Percentiles rank a stretch among this genome's conserved stretches.
Conservation (phyloP, 2,888 invertebrate genomes). For the Tachystola acroxantha region DNA sequence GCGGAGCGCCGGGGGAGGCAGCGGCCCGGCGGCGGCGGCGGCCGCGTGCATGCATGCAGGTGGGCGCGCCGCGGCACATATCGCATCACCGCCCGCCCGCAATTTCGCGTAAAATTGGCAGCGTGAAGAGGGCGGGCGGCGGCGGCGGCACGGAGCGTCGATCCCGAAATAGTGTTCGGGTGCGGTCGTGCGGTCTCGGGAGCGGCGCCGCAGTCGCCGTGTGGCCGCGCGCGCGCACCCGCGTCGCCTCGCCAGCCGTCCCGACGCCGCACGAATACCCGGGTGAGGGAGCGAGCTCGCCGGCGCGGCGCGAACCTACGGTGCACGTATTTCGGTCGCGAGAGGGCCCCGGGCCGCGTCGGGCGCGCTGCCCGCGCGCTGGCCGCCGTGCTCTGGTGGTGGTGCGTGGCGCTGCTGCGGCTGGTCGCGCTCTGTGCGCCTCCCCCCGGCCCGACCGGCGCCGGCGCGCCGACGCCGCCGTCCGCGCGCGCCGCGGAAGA, state of each 20-base stretch:
- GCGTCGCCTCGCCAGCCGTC: slow-evolving; percentile 63
- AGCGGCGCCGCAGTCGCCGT: slow-evolving; percentile 72
- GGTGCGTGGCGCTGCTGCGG: slow-evolving; percentile 76
- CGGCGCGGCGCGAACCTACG: slow-evolving; percentile 53
- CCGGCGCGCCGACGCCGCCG: slow-evolving; percentile 54
- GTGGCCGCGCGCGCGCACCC: slow-evolving; percentile 75
- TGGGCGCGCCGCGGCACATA: slow-evolving; percentile 59
- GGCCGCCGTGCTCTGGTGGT: slow-evolving; percentile 76
- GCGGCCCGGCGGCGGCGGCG: slow-evolving; percentile 16
- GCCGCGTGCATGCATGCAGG: slow-evolving; percentile 45
- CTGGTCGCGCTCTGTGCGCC: slow-evolving; percentile 73
- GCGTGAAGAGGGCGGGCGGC: slow-evolving; percentile 71
- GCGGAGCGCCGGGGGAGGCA: slow-evolving; percentile 50
- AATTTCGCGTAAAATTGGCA: slow-evolving; percentile 78
- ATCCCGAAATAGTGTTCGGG: slow-evolving; percentile 78
- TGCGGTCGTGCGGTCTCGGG: slow-evolving; percentile 70
- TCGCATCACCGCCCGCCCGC: slow-evolving; percentile 78
- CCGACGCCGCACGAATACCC: slow-evolving; percentile 52
- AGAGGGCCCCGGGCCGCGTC: slow-evolving; percentile 69
- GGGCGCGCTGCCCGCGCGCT: slow-evolving; percentile 74
- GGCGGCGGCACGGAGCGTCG: slow-evolving; percentile 69
- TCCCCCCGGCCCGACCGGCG: slow-evolving; percentile 65
- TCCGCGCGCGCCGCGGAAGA: slow-evolving; percentile 67
- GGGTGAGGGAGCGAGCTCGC: slow-evolving; percentile 50
- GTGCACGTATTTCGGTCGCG: slow-evolving; percentile 73